Base-by-base conservation (phyloP, 2,113 vertebrate species). In the Eleginops maclovinus region DNA sequence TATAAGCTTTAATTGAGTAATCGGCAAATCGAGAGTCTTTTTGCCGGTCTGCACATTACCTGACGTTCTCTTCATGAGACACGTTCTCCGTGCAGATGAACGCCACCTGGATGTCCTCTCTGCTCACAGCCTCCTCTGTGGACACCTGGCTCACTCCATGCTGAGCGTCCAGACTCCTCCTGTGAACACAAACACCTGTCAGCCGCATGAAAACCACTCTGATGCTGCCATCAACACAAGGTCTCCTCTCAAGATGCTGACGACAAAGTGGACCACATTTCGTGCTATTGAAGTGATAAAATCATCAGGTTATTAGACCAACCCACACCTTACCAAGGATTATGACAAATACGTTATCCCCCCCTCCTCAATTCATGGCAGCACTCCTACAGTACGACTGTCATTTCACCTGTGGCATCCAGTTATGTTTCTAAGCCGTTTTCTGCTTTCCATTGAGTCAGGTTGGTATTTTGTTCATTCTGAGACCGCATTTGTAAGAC, bases 11-110 rank as follows among this genome's bases (percentile, higher is more conserved):
- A n/a, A n/a, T n/a, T n/a, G n/a, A n/a, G n/a, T n/a, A n/a, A n/a
- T n/a, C n/a, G n/a, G n/a, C n/a, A n/a, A n/a, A n/a, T n/a, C n/a
- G n/a, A n/a, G n/a, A n/a, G n/a, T n/a, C n/a, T n/a, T n/a, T n/a
- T n/a, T n/a, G n/a, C n/a, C n/a, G n/a, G n/a, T n/a, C n/a, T n/a
- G n/a, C n/a, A n/a, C n/a, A 13, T 77, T 93, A 98, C 98, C 96
- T 96, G 93, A 97, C 79, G 5, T 80, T 91, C 61, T 96, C 93
- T 84, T 96, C 96, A 1, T 99, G 98, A 46, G 74, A 94, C 56
- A 44, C 66, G 54, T 97, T 99, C 76, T 99, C 97, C 0, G 96
- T 98, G 92, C 97, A 97, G 88, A 99, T 92, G 74, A 96, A 96
- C 2, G 95, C 98, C 22, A 91, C 96, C 0, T 97, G 92, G 40